phyloP scores from a whole-genome alignment of 2,113 vertebrate species.

The Elanoides forficatus region DNA sequence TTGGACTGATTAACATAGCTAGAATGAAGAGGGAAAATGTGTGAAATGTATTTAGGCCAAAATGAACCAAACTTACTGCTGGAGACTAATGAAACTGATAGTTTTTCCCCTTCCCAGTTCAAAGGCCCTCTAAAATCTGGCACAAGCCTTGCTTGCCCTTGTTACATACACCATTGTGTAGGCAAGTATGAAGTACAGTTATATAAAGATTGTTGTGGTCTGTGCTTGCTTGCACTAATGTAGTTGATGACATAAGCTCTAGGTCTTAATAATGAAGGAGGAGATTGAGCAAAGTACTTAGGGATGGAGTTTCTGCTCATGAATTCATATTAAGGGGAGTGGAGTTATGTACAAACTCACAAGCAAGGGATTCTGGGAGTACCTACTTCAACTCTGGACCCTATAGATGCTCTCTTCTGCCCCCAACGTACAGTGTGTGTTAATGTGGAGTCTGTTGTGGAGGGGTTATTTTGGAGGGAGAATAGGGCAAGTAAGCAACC shows the following conservation, averaged over 20 bases:
- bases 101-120: background rate
- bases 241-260: background rate
- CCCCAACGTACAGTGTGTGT: accelerated
- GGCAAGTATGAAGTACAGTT: background rate
- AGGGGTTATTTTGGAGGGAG: background rate
- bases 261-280: background rate
- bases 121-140: background rate
- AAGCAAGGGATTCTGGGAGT: background rate
- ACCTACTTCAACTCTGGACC: background rate
- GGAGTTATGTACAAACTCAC: background rate
- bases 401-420: background rate
- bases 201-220: background rate
- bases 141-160: background rate
- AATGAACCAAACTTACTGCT: background rate
- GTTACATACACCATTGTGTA: background rate
- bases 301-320: background rate
- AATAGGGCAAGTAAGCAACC: background rate
- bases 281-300: background rate
- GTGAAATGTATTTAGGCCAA: background rate
- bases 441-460: background rate
- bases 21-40: background rate
- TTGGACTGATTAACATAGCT: background rate
- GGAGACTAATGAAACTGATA: background rate
- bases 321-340: background rate
- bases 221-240: accelerated